Percentiles rank a stretch among this genome's conserved stretches.
Conservation (phyloP, 2,888 invertebrate species). For the Coenonympha arcania region DNA sequence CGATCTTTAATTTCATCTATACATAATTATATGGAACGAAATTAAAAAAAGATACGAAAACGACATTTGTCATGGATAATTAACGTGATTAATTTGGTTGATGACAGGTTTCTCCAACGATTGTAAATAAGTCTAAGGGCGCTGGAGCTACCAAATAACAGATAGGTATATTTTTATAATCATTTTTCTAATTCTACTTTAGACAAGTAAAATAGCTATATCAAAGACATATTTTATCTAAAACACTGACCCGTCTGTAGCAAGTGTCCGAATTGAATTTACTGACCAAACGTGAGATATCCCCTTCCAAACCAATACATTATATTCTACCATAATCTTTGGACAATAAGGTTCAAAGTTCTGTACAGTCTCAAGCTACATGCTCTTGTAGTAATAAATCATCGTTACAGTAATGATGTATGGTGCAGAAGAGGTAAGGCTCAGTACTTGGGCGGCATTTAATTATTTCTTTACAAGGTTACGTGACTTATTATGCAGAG, state of each 20-base stretch:
- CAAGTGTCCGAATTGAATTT: conserved; percentile 44
- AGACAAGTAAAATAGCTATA: conserved; percentile 10
- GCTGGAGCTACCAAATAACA: no score
- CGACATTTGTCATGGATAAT: no score
- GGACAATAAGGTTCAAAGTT: not conserved
- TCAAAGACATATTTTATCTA: conserved; percentile 45
- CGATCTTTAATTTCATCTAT: no score
- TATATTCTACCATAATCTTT: not conserved
- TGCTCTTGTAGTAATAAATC: conserved; percentile 14
- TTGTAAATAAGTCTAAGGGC: no score
- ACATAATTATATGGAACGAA: no score
- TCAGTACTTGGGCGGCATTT: not conserved
- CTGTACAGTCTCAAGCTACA: not conserved
- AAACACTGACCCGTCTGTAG: conserved; percentile 44
- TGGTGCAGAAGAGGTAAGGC: not conserved
- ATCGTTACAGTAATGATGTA: conserved; percentile 15
- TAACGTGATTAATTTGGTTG: no score
- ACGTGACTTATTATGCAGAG: not conserved
- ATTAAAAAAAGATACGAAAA: no score
- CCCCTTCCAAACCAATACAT: not conserved
- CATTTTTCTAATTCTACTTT: not conserved
- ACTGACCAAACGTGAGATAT: conserved; percentile 43
- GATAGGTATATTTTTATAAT: no score
- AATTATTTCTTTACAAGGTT: not conserved
- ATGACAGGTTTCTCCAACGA: no score